Percentiles rank a stretch among this genome's conserved stretches.
Conservation (phyloP, 2,113 vertebrate species). For the Pandion haliaetus region DNA sequence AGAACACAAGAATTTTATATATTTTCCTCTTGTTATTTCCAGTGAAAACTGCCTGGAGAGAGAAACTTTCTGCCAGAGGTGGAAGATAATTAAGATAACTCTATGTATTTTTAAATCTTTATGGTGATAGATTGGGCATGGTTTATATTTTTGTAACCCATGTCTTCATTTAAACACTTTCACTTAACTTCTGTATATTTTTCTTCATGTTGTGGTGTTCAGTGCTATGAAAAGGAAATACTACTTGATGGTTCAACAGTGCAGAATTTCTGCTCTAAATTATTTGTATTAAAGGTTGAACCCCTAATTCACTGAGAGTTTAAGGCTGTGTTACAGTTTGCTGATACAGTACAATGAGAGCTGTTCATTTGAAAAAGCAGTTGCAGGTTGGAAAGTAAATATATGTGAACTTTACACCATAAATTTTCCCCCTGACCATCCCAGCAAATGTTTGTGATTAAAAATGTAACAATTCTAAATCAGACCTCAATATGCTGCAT, state of each 20-base stretch:
- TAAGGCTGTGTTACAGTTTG: neutral
- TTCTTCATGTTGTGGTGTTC: neutral
- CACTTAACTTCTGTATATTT: neutral
- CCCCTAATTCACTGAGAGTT: neutral
- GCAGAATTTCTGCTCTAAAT: neutral
- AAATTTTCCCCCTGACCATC: neutral
- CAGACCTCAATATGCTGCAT: conserved; percentile 51
- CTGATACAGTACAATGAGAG: neutral
- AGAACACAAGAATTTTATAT: neutral
- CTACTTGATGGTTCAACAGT: neutral
- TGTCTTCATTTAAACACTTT: neutral
- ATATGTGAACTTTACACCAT: neutral
- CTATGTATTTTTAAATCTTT: neutral
- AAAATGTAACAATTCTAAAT: neutral
- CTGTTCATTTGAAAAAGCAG: conserved; percentile 76
- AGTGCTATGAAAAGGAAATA: neutral
- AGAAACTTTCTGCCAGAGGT: neutral
- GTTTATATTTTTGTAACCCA: neutral
- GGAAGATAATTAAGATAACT: neutral
- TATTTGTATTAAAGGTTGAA: neutral
- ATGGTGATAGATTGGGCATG: neutral
- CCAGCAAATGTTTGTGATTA: conserved; percentile 19
- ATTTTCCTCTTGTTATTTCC: neutral
- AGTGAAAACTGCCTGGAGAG: neutral
- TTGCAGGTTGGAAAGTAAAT: conserved; percentile 69